Percentiles rank a stretch among this genome's conserved stretches.
Evolutionary conservation across 2,888 invertebrate species (phyloP).

Genomic region (Thereva unica): DNA sequence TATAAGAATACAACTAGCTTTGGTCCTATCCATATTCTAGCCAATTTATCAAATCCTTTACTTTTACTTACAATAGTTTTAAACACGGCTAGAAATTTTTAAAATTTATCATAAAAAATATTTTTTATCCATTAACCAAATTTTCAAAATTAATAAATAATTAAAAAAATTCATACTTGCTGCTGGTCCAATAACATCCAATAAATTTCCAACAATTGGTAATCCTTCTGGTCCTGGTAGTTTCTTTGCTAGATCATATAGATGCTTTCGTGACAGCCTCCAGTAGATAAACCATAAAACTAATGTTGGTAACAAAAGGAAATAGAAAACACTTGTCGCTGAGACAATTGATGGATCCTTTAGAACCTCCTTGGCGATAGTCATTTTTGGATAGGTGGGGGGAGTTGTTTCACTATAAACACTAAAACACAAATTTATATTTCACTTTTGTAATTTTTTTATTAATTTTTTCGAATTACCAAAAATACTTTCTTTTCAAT

Average conservation of each 20-base stretch:
- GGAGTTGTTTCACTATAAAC: conserved; percentile 13
- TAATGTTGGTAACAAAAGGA: conserved; percentile 72
- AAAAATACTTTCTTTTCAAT: background rate
- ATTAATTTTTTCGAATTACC: background rate
- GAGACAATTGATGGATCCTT: conserved; percentile 56
- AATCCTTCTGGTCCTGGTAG: conserved; percentile 73
- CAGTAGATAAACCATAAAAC: conserved; percentile 76
- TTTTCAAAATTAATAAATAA: background rate
- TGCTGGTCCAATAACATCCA: conserved; percentile 74
- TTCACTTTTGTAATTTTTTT: conserved; percentile 11
- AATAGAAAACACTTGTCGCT: conserved; percentile 71
- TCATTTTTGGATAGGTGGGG: conserved; percentile 42
- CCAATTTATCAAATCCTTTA: conserved; percentile 62
- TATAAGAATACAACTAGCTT: conserved; percentile 73
- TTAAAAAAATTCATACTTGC: conserved; percentile 61
- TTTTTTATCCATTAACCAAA: background rate
- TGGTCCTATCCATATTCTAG: conserved; percentile 77
- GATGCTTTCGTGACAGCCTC: conserved; percentile 71
- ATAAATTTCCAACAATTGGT: conserved; percentile 75
- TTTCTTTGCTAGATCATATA: conserved; percentile 72
- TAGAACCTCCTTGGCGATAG: conserved; percentile 51
- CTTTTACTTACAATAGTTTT: conserved; percentile 60
- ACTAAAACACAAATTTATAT: background rate
- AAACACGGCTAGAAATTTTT: conserved; percentile 67
- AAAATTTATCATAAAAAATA: conserved; percentile 24